Base-by-base conservation (phyloP, 53 echinoderm and acorn worm species). In the Hippasteria phrygiana region DNA sequence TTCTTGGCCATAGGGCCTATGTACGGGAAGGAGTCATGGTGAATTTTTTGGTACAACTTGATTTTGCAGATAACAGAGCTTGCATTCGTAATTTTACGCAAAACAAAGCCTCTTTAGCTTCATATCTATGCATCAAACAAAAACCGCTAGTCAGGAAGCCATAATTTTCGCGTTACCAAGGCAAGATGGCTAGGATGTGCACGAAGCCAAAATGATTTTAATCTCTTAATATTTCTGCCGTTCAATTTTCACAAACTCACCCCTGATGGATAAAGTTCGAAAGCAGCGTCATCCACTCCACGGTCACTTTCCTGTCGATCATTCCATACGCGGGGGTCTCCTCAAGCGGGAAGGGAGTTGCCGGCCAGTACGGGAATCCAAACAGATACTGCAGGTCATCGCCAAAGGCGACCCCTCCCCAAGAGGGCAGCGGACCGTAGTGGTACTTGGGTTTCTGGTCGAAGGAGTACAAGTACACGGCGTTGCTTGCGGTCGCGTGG, bases 371-470 rank as follows among this genome's bases (percentile, higher is more conserved):
- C 26, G 93, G 93, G 65, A 75, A 86, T 12, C 93, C 93, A 42
- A 93, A 93, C 14, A 83, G 55, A 62, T 90, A 78, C 28, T 89
- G 93, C 11, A 93, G 24, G 43, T 93, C 93, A 63, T 93, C 93
- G 22, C 93, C 93, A 8, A 77, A 88, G 11, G 89, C n/a, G n/a
- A 74, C 18, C 17, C 78, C 74, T 20, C 86, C 66, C 93, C 89
- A 84, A 35, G 92, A 51, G 8, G 84, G 66, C 4, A 92, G 50
- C 28, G 55, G 20, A 28, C 17, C 20, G 51, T 77, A 77, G 22
- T 77, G 77, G 32, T 75, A 75, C 43, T 63, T 88, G 1, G 88
- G 75, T 2, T 56, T 22, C 2, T 88, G 88, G 28, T 88, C 32
- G 35, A 88, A 88, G 14, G 46, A 59, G 88, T 88, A 88, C 26